Evolutionary conservation across 1,140 invertebrate genomes (phyloP), one percentile per base, ranked within the genome.

Genomic region (Epicauta chinensis): DNA sequence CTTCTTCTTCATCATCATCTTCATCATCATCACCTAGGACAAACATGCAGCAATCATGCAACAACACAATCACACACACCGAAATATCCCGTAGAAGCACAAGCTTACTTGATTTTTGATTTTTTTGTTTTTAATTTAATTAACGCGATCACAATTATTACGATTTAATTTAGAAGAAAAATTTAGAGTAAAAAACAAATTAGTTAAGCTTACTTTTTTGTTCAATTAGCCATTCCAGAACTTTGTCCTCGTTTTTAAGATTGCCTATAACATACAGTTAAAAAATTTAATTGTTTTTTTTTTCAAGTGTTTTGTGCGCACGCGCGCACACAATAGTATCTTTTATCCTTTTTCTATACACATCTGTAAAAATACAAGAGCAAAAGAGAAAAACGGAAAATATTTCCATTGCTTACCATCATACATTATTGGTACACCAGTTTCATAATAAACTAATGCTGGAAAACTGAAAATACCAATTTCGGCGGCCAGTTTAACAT

Each of bases 181-280:
- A n/a, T n/a, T n/a, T n/a, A n/a, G n/a, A n/a, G n/a, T n/a, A n/a
- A n/a, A n/a, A n/a, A n/a, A n/a, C n/a, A n/a, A n/a, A n/a, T 5
- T 1, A 12, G 11, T n/a, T 14, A 39, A 14, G 14, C 88, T 91
- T 90, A 91, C 88, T 90, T 84, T 91, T 90, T 79, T 93, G 89
- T 79, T 91, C 85, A 79, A 92, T 79, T 78, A 93, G 85, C 90
- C 90, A 94, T 79, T 90, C 86, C 78, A 95, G 84, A 76, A 95
- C 91, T 80, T 88, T 89, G 73, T 92, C 87, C 82, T 94, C 92
- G 70, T 94, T 89, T 78, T 85, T 89, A 78, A 95, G 85, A 82
- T 95, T 88, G 78, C 91, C 91, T 93, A 82, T 68, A 85, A 86
- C 82, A 76, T 59, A 56, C 34, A n/a, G n/a, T n/a, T n/a, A n/a